These are phyloP conservation scores for Helostoma temminkii DNA, from an alignment of 2,797 vertebrate species.

Conservation along the genomic window DNA sequence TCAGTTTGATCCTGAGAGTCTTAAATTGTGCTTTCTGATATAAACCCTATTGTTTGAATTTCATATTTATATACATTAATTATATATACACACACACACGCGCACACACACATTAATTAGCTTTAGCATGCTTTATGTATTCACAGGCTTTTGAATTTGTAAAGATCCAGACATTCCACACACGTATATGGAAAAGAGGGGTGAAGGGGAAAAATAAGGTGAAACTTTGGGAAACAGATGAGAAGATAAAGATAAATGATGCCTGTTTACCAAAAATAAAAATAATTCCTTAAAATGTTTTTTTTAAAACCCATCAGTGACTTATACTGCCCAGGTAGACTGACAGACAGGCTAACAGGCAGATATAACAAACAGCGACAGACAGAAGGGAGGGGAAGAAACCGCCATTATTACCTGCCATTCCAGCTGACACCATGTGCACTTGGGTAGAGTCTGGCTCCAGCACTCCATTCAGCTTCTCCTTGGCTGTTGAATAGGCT, in stretches of 20 bases:
- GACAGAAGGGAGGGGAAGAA: slow-evolving; percentile 41
- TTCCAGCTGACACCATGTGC: slow-evolving; percentile 97
- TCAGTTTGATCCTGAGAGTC: slow-evolving; percentile 83
- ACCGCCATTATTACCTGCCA: slow-evolving; percentile 92
- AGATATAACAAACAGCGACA: slow-evolving; percentile 37
- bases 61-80: slow-evolving; percentile 53
- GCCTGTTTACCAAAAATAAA: slow-evolving; percentile 49
- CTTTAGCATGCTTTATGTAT: slow-evolving; percentile 67
- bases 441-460: slow-evolving; percentile 96
- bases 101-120: slow-evolving; percentile 60
- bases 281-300: slow-evolving; percentile 31
- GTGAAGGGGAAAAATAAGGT: neutral
- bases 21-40: slow-evolving; percentile 86
- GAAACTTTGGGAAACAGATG: slow-evolving; percentile 38
- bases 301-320: slow-evolving; percentile 58
- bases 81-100: no score
- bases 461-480: slow-evolving; percentile 92
- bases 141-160: slow-evolving; percentile 38
- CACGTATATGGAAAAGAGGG: slow-evolving; percentile 38
- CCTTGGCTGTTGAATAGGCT: slow-evolving; percentile 97
- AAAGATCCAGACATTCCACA: slow-evolving; percentile 38
- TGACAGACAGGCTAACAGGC: slow-evolving; percentile 44
- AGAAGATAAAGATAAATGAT: slow-evolving; percentile 28
- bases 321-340: slow-evolving; percentile 59
- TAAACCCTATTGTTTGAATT: slow-evolving; percentile 41